Percentiles rank a stretch among this genome's conserved stretches.
Evolutionary conservation across 2,888 invertebrate species (phyloP).

Genomic region (Myopa tessellatipennis): DNA sequence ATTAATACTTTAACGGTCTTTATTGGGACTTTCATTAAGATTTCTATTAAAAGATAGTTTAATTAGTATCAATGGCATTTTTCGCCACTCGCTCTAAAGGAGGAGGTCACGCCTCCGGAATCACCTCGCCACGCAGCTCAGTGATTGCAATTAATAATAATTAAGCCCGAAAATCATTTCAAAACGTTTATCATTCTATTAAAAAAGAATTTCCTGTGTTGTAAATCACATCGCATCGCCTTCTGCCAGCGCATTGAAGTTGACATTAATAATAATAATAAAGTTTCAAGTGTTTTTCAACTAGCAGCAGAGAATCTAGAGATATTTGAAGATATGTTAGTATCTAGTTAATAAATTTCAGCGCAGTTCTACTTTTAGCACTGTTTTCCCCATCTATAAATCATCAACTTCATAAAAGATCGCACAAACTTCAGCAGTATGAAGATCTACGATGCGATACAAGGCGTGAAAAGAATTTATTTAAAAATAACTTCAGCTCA

Average conservation of each 20-base stretch:
- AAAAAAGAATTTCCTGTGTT: not conserved
- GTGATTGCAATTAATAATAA: not conserved
- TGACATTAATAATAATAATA: not conserved
- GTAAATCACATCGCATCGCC: not conserved
- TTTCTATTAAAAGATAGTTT: no score
- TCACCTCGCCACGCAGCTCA: no score
- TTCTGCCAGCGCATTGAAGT: not conserved
- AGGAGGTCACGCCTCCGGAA: no score
- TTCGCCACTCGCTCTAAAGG: no score
- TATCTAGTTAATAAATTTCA: slow-evolving; percentile 11
- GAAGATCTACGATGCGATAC: slow-evolving; percentile 22
- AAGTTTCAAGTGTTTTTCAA: not conserved
- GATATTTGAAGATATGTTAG: not conserved
- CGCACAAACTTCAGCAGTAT: not conserved
- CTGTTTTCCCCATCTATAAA: slow-evolving; percentile 6
- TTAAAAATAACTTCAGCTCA: slow-evolving; percentile 7
- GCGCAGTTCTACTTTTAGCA: not conserved
- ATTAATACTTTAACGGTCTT: no score
- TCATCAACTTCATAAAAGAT: slow-evolving; percentile 7
- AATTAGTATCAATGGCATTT: no score
- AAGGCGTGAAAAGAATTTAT: slow-evolving; percentile 7
- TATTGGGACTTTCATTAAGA: no score
- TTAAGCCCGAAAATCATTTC: not conserved
- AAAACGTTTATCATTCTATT: not conserved
- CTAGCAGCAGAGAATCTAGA: no score